Conservation (phyloP, 2,797 vertebrate species). For the Leptatherina wallacei region DNA sequence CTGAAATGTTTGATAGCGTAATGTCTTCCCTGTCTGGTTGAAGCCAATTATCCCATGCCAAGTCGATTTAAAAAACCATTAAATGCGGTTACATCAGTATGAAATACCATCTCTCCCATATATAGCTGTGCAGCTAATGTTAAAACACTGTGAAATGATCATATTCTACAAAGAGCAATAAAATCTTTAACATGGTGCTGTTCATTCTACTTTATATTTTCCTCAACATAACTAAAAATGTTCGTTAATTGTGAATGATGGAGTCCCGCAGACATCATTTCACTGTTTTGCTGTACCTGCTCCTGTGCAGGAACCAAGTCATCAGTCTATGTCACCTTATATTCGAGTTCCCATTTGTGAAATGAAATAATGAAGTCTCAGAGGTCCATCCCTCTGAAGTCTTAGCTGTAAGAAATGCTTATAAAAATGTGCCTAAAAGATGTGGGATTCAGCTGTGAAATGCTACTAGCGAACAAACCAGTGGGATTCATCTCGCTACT, state of each 20-base stretch:
- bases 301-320: slow-evolving; percentile 67
- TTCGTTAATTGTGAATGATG: slow-evolving; percentile 82
- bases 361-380: slow-evolving; percentile 67
- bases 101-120: slow-evolving; percentile 8
- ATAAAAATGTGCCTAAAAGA: slow-evolving; percentile 24
- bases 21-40: background rate
- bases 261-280: slow-evolving; percentile 67
- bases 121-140: background rate
- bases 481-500: slow-evolving; percentile 12
- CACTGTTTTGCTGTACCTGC: slow-evolving; percentile 78
- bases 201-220: slow-evolving; percentile 61
- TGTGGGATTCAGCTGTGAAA: slow-evolving; percentile 11
- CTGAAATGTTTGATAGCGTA: background rate
- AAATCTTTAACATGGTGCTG: slow-evolving; percentile 8
- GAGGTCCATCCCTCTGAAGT: slow-evolving; percentile 18
- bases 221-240: slow-evolving; percentile 59
- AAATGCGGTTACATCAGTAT: background rate
- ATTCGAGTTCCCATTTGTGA: slow-evolving; percentile 72
- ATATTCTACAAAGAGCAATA: slow-evolving; percentile 22
- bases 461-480: slow-evolving; percentile 24
- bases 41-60: background rate
- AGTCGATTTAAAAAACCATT: slow-evolving; percentile 8
- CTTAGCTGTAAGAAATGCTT: slow-evolving; percentile 17
- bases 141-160: slow-evolving; percentile 21
- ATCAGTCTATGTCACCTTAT: slow-evolving; percentile 79